These are phyloP conservation scores for Geopemphigus sp. DNA, from an alignment of 1,140 invertebrate genomes.

Conservation along the genomic window DNA sequence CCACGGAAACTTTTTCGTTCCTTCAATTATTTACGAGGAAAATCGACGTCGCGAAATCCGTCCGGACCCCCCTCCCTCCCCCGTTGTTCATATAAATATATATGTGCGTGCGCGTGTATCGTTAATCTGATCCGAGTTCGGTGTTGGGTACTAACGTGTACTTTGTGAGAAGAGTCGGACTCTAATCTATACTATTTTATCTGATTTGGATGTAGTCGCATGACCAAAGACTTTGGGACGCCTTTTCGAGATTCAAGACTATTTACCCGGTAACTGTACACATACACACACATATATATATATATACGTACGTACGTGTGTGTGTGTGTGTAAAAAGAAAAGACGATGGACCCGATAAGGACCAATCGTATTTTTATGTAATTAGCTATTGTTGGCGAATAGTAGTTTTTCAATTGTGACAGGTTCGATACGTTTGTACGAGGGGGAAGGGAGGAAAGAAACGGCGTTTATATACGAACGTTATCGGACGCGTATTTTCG, in stretches of 20 bases:
- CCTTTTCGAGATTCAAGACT: constrained; percentile 24
- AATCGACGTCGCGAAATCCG: constrained; percentile 3
- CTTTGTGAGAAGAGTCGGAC: constrained; percentile 30
- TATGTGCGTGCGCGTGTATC: no score
- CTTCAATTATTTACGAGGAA: constrained; percentile 30
- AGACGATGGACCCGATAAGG: constrained; percentile 17
- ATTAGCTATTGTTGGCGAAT: constrained; percentile 33
- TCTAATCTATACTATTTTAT: constrained; percentile 30
- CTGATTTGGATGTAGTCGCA: constrained; percentile 29
- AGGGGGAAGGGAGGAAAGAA: not conserved
- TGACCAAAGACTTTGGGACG: constrained; percentile 19
- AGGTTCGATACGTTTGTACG: not conserved
- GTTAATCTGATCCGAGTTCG: constrained; percentile 39
- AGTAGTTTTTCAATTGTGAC: constrained; percentile 39
- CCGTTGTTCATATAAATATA: not conserved
- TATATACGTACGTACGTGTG: not conserved
- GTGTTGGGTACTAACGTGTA: constrained; percentile 25
- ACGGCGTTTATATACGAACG: no score
- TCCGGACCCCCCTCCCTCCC: not conserved
- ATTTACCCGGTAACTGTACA: not conserved
- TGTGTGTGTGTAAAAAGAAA: no score
- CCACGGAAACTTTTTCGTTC: constrained; percentile 3
- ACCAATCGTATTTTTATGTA: constrained; percentile 36
- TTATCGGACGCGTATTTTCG: constrained; percentile 1
- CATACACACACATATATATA: not conserved